These are phyloP conservation scores for Zygothrica quintamaculata DNA, from an alignment of 2,888 invertebrate genomes.

Conservation along the genomic window DNA sequence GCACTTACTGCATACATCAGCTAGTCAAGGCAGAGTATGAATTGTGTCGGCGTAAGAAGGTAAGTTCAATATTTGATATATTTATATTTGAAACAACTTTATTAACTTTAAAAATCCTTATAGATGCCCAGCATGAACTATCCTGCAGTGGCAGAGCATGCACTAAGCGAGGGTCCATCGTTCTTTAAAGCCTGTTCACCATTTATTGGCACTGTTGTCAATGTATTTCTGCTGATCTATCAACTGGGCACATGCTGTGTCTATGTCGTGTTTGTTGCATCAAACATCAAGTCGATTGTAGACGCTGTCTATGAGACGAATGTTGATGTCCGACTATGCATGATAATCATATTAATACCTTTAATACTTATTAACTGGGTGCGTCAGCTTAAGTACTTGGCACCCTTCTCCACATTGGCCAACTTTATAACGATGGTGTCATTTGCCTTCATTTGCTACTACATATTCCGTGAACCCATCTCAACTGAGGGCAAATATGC, in stretches of 20 bases:
- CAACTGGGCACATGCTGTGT: constrained; percentile 98
- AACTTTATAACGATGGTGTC: constrained; percentile 93
- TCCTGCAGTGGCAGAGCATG: constrained; percentile 91
- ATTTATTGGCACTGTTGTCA: constrained; percentile 88
- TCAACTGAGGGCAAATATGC: constrained; percentile 87
- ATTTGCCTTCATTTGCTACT: constrained; percentile 94
- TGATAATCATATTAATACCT: constrained; percentile 90
- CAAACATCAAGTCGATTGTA: constrained; percentile 90
- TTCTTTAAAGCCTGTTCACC: constrained; percentile 88
- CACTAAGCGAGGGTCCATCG: constrained; percentile 90
- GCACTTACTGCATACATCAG: constrained; percentile 97
- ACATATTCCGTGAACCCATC: constrained; percentile 90
- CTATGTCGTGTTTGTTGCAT: constrained; percentile 96
- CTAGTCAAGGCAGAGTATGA: constrained; percentile 87
- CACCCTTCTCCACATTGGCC: constrained; percentile 95
- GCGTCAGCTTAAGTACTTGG: constrained; percentile 92
- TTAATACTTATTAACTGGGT: constrained; percentile 91
- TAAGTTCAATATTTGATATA: constrained; percentile 44
- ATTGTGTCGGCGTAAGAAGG: constrained; percentile 86
- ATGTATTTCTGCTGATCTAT: constrained; percentile 91
- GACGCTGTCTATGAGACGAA: constrained; percentile 85
- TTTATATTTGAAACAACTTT: no score
- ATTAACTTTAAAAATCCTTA: no score
- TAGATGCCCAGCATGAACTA: constrained; percentile 89
- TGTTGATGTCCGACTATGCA: constrained; percentile 87